Base-by-base conservation (phyloP, 2,888 invertebrate genomes). In the Smittia sp. region DNA sequence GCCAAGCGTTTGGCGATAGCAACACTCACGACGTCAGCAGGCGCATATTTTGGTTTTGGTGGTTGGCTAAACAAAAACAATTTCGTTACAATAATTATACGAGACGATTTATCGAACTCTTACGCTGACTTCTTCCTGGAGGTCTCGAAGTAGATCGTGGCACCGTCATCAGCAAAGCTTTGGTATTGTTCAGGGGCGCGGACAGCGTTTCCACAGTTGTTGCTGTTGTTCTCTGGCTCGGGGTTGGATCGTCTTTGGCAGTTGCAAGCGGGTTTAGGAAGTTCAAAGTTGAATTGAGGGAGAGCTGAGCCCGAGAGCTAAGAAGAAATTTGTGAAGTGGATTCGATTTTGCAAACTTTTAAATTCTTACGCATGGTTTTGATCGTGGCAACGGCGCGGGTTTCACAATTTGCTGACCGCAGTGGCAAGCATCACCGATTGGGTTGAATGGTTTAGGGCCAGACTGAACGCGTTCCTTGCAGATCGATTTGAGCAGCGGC, bases 1-100 rank as follows among this genome's bases (percentile, higher is more conserved):
- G 80, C 80, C 11, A 81, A 79, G 75, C 82, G 82, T 62, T 80
- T 79, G 1, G 85, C 84, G 18, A 85, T 76, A 3, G 82, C 79
- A 15, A 85, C 78, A 52, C 85, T 85, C 0, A 85, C 83, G 6
- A 85, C 81, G 79, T 85, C 85, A 0, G 85, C 85, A 4, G 85
- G 81, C 7, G 15, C 20, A 25, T 39, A 39, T 22, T 27, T 24
- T 65, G 24, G 46, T 9, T 46, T 24, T 15, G 25, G 7, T 32
- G 41, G 63, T 18, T 20, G 38, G 2, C 54, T 68, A 15, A 13
- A n/a, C 7, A 52, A 69, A 11, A 1, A 11, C 41, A 4, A 68
- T 68, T 4, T n/a, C n/a, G n/a, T n/a, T n/a, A n/a, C 13, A 20
- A 32, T 1, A 58, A 58, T 58, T 20, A 7, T n/a, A n/a, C 15